phyloP scores from a whole-genome alignment of 2,113 vertebrate species.

The Neomonachus schauinslandi region DNA sequence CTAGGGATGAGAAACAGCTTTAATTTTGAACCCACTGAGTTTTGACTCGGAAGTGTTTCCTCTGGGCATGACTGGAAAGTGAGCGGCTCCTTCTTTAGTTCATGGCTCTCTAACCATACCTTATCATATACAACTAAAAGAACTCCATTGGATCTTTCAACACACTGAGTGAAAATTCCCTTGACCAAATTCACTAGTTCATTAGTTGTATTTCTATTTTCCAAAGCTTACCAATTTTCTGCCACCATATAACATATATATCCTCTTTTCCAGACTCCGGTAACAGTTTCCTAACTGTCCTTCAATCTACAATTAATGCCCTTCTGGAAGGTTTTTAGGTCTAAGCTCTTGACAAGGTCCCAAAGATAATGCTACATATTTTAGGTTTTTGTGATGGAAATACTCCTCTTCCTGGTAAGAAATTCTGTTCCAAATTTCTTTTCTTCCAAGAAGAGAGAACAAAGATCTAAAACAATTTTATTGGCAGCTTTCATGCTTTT shows the following conservation, averaged over 20 bases:
- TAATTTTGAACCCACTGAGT: background rate
- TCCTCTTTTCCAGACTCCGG: background rate
- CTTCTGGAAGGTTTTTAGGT: background rate
- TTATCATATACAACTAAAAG: background rate
- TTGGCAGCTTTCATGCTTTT: background rate
- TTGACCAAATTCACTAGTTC: background rate
- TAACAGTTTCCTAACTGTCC: background rate
- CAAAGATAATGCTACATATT: background rate
- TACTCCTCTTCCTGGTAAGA: background rate
- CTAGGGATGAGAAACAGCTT: background rate
- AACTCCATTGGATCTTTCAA: background rate
- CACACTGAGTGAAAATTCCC: background rate
- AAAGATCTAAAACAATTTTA: background rate
- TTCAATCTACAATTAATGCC: background rate
- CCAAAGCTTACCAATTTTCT: background rate
- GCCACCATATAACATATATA: background rate
- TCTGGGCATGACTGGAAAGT: background rate
- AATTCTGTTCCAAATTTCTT: background rate
- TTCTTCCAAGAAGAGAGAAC: background rate
- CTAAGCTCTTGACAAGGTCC: background rate
- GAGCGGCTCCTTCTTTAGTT: background rate
- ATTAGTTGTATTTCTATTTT: background rate
- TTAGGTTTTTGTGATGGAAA: background rate
- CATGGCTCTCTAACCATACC: background rate
- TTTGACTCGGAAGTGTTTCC: background rate